phyloP scores from a whole-genome alignment of 1,140 invertebrate genomes.

The Brachionus angularis region DNA sequence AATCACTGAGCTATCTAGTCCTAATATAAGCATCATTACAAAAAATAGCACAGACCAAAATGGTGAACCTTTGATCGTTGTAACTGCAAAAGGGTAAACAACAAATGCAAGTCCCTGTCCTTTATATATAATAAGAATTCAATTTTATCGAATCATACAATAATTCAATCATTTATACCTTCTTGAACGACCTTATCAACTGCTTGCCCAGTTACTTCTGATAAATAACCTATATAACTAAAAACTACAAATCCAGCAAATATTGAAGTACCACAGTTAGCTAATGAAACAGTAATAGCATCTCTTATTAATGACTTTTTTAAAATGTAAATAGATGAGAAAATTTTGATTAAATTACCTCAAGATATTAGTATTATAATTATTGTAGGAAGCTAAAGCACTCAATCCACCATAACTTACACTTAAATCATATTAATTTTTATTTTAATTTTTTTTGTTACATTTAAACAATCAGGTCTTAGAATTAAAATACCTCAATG shows the following conservation, averaged over 20 bases:
- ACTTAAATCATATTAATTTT: too few relatives aligned
- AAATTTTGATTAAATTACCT: slow-evolving; percentile 33
- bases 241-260: slow-evolving; percentile 97
- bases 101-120: slow-evolving; percentile 46
- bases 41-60: slow-evolving; percentile 46
- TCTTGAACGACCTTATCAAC: slow-evolving; percentile 52
- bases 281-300: slow-evolving; percentile 84
- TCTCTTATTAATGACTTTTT: slow-evolving; percentile 61
- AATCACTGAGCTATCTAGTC: slow-evolving; percentile 47
- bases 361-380: slow-evolving; percentile 63
- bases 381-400: slow-evolving; percentile 75
- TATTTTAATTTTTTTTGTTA: too few relatives aligned
- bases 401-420: slow-evolving; percentile 76
- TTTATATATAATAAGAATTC: slow-evolving; percentile 4
- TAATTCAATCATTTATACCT: slow-evolving; percentile 48
- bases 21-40: slow-evolving; percentile 46
- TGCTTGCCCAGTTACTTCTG: slow-evolving; percentile 50
- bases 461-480: slow-evolving; percentile 77
- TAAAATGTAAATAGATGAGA: neutral
- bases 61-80: slow-evolving; percentile 44
- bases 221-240: slow-evolving; percentile 76
- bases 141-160: slow-evolving; percentile 30
- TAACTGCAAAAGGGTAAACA: slow-evolving; percentile 46
- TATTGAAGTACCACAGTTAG: slow-evolving; percentile 91
- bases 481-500: slow-evolving; percentile 70